Evolutionary conservation across 2,797 vertebrate species (phyloP).

Genomic region (Scleropages formosus): DNA sequence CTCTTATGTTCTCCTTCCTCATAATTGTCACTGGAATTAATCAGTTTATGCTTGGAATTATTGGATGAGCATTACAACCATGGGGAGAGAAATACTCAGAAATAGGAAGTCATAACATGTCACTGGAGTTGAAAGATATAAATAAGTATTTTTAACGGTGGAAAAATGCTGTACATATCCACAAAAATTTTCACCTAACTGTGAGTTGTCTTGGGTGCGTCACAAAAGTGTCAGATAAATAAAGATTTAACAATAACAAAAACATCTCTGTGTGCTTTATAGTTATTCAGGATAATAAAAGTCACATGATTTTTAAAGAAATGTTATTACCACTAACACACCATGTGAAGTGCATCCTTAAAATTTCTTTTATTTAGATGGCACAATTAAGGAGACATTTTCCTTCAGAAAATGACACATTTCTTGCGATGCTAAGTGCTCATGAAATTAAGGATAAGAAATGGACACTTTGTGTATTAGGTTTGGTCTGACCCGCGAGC

Average conservation of each 20-base stretch:
- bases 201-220: no score
- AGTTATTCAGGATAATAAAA: no score
- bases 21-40: slow-evolving; percentile 32
- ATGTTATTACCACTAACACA: neutral
- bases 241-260: no score
- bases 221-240: no score
- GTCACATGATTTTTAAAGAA: neutral
- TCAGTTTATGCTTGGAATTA: slow-evolving; percentile 29
- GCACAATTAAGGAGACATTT: slow-evolving; percentile 6
- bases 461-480: slow-evolving; percentile 44
- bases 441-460: slow-evolving; percentile 51
- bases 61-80: neutral
- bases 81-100: neutral
- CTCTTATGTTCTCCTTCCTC: slow-evolving; percentile 9
- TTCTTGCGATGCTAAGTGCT: slow-evolving; percentile 50
- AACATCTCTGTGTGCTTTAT: no score
- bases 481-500: slow-evolving; percentile 40
- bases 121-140: no score
- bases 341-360: neutral
- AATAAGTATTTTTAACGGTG: no score
- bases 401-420: slow-evolving; percentile 37
- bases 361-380: neutral
- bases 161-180: no score
- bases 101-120: neutral
- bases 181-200: no score